A percentile compares a stretch with the other conserved stretches of the same genome.
Evolutionary conservation across 2,888 invertebrate species (phyloP).

Genomic region (Tortrix viridana): DNA sequence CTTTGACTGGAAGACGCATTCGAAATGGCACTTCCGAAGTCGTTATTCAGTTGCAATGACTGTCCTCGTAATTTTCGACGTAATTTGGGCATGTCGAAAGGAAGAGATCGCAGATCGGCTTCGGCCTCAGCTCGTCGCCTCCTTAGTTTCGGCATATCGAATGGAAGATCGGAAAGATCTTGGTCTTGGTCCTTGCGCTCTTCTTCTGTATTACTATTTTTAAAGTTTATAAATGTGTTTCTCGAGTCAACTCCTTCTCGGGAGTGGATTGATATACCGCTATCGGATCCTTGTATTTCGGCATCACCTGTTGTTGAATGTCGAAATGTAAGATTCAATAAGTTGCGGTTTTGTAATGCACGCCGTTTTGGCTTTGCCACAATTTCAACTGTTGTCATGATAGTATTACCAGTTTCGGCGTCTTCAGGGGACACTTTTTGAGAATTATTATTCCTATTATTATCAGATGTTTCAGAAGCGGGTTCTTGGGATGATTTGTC

Average conservation of each 20-base stretch:
- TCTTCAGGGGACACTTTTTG: constrained; percentile 91
- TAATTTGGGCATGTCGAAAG: constrained; percentile 96
- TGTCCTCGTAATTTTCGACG: constrained; percentile 89
- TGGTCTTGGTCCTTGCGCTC: constrained; percentile 83
- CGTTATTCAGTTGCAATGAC: constrained; percentile 84
- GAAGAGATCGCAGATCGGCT: constrained; percentile 91
- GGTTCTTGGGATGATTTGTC: constrained; percentile 96
- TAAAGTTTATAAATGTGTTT: constrained; percentile 85
- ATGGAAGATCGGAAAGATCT: constrained; percentile 91
- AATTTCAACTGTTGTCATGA: constrained; percentile 77
- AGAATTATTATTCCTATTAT: constrained; percentile 90
- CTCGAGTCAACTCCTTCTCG: constrained; percentile 90
- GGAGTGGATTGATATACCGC: constrained; percentile 94
- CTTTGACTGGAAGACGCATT: constrained; percentile 93
- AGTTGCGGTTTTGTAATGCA: constrained; percentile 90
- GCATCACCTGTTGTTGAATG: constrained; percentile 87
- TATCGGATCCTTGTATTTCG: constrained; percentile 93
- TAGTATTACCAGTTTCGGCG: constrained; percentile 69
- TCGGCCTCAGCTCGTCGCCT: constrained; percentile 89
- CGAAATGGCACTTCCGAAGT: constrained; percentile 88
- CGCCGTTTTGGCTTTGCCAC: constrained; percentile 86
- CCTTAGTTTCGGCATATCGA: constrained; percentile 95
- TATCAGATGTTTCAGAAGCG: constrained; percentile 92
- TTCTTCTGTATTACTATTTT: constrained; percentile 82
- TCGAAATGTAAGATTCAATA: constrained; percentile 87